Percentiles rank a stretch among this genome's conserved stretches.
These are phyloP conservation scores for Brachypalpus laphriformis DNA, from an alignment of 2,888 invertebrate species.

Conservation along the genomic window DNA sequence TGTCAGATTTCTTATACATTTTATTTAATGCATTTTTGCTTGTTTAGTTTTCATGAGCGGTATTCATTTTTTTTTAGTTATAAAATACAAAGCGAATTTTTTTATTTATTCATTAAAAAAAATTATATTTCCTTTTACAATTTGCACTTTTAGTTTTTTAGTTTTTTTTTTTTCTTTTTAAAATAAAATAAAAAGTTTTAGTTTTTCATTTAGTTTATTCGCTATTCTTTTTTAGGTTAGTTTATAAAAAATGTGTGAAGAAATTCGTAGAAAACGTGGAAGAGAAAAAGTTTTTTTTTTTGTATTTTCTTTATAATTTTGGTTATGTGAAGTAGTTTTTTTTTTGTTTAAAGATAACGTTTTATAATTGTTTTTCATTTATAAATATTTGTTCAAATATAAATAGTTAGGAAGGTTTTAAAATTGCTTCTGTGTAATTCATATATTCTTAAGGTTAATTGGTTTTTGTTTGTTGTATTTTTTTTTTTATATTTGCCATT, in stretches of 20 bases:
- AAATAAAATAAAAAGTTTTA: constrained; percentile 37
- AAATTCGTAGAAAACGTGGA: constrained; percentile 76
- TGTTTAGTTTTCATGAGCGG: constrained; percentile 40
- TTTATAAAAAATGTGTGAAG: constrained; percentile 71
- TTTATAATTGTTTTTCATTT: constrained; percentile 26
- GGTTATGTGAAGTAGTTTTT: constrained; percentile 64
- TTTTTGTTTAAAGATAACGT: constrained; percentile 10
- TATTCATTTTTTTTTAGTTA: constrained; percentile 30
- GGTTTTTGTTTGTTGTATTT: constrained; percentile 6
- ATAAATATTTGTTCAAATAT: constrained; percentile 28
- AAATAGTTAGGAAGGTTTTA: constrained; percentile 69
- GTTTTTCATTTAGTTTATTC: constrained; percentile 18
- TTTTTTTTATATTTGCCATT: constrained; percentile 1
- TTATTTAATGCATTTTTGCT: constrained; percentile 13
- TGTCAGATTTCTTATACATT: constrained; percentile 34
- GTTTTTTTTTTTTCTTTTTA: constrained; percentile 14
- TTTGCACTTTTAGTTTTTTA: constrained; percentile 72
- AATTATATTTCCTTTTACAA: constrained; percentile 56
- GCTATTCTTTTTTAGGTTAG: constrained; percentile 55
- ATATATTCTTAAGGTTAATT: constrained; percentile 56
- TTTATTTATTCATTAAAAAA: neutral
- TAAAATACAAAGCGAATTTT: constrained; percentile 65
- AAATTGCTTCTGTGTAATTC: constrained; percentile 68
- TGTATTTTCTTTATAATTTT: constrained; percentile 32
- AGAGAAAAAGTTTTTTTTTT: constrained; percentile 75